Evolutionary conservation across 92 coral and sea anemone genomes (phyloP).

Genomic region (Epizoanthus scotinus): DNA sequence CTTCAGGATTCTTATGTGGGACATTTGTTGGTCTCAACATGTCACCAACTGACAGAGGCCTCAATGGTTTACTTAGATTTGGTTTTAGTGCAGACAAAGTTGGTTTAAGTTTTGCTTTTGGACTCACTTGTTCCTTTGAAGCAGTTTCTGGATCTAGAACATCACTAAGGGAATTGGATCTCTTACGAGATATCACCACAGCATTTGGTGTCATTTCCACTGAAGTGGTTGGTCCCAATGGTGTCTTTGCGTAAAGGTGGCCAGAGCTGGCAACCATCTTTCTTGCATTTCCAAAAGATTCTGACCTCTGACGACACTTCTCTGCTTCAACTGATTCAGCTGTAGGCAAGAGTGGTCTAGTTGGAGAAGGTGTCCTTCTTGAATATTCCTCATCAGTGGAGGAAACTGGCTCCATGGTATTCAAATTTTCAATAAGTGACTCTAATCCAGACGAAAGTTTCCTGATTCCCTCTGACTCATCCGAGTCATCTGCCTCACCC

Average conservation of each 20-base stretch:
- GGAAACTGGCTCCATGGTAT: conserved; percentile 14
- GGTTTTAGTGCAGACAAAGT: conserved; percentile 25
- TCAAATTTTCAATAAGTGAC: background rate
- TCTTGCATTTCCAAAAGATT: background rate
- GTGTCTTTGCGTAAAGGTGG: background rate
- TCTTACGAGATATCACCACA: conserved; percentile 14
- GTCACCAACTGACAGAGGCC: conserved; percentile 35
- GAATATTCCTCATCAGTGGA: background rate
- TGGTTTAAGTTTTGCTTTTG: conserved; percentile 1
- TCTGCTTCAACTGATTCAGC: background rate
- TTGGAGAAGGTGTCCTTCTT: background rate
- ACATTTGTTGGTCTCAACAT: background rate
- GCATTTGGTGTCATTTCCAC: background rate
- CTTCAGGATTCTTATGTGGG: background rate
- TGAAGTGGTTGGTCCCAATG: conserved; percentile 15
- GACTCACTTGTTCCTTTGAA: background rate
- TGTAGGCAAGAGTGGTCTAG: conserved; percentile 2
- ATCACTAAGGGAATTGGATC: conserved; percentile 26
- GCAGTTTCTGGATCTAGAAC: conserved; percentile 3
- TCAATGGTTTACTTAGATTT: conserved; percentile 13
- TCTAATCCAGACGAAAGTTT: background rate
- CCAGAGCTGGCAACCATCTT: conserved; percentile 10
- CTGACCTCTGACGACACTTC: background rate
- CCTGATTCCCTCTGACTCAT: background rate
- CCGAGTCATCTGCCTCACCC: background rate